Evolutionary conservation across 2,888 invertebrate species (phyloP).

Genomic region (Chloromyia formosa): DNA sequence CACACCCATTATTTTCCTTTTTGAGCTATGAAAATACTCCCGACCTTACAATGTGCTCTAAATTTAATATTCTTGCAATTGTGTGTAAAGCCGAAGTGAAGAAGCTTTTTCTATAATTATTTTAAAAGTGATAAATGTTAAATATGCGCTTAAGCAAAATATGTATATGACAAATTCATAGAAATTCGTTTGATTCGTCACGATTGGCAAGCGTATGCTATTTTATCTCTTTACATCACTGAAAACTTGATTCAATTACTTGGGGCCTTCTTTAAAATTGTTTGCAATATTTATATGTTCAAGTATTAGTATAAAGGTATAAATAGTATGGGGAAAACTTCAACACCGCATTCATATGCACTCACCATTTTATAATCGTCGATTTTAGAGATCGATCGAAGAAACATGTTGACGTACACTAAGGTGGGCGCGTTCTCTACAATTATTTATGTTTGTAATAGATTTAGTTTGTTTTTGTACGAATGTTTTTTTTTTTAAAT

Average conservation of each 20-base stretch:
- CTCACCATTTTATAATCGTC: constrained; percentile 99
- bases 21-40: too few species aligned
- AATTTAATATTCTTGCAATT: too few species aligned
- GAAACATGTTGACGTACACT: constrained; percentile 94
- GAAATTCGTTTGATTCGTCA: not conserved
- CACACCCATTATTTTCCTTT: too few species aligned
- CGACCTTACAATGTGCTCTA: too few species aligned
- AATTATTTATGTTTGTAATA: constrained; percentile 54
- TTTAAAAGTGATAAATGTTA: not conserved
- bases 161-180: not conserved
- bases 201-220: not conserved
- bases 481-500: constrained; percentile 42
- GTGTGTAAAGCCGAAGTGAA: too few species aligned
- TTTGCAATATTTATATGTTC: not conserved
- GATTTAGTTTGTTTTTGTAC: constrained; percentile 47
- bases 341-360: constrained; percentile 57
- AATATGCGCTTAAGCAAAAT: constrained; percentile 16
- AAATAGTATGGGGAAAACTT: constrained; percentile 44
- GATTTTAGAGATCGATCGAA: constrained; percentile 98
- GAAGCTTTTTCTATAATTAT: too few species aligned
- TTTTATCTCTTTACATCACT: not conserved
- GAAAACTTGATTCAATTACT: not conserved
- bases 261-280: not conserved
- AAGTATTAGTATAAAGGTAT: constrained; percentile 12
- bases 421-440: constrained; percentile 85